phyloP scores from a whole-genome alignment of 2,888 invertebrate genomes.

The Chorisops tibialis region DNA sequence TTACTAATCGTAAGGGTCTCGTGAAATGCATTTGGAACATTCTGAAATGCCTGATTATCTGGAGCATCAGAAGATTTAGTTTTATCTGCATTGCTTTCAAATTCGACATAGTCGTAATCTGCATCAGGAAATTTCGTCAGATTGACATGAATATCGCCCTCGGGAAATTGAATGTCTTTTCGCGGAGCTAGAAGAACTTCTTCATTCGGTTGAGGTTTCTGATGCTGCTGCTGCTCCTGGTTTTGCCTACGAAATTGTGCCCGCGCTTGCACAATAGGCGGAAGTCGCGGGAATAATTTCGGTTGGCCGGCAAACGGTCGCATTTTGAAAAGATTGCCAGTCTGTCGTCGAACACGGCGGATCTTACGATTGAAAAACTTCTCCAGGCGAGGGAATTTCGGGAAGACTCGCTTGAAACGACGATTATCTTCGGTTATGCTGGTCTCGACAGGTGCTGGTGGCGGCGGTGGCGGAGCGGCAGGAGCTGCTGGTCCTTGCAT shows the following conservation, averaged over 20 bases:
- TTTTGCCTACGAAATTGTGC: neutral
- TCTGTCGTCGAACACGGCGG: slow-evolving; percentile 19
- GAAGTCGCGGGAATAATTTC: neutral
- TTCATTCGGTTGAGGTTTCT: neutral
- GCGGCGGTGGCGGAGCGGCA: neutral
- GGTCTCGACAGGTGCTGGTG: neutral
- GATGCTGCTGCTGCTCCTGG: neutral
- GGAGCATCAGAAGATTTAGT: neutral
- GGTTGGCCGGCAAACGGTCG: slow-evolving; percentile 3
- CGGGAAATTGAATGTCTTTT: slow-evolving; percentile 33
- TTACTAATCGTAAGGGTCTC: slow-evolving; percentile 16
- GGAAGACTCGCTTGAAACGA: slow-evolving; percentile 19
- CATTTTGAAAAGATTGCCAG: slow-evolving; percentile 12
- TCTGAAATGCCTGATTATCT: neutral
- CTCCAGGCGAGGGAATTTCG: slow-evolving; percentile 1
- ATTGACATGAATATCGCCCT: slow-evolving; percentile 33
- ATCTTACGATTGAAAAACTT: slow-evolving; percentile 3
- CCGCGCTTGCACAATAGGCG: neutral
- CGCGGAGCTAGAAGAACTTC: slow-evolving; percentile 18
- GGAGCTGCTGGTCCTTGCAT: neutral
- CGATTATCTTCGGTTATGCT: slow-evolving; percentile 3
- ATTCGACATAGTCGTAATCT: slow-evolving; percentile 32
- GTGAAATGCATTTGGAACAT: slow-evolving; percentile 20
- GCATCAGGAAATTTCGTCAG: slow-evolving; percentile 26
- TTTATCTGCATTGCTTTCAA: slow-evolving; percentile 2